Evolutionary conservation across 2,113 vertebrate genomes (phyloP).

Genomic region (Vulpes ferrilata): DNA sequence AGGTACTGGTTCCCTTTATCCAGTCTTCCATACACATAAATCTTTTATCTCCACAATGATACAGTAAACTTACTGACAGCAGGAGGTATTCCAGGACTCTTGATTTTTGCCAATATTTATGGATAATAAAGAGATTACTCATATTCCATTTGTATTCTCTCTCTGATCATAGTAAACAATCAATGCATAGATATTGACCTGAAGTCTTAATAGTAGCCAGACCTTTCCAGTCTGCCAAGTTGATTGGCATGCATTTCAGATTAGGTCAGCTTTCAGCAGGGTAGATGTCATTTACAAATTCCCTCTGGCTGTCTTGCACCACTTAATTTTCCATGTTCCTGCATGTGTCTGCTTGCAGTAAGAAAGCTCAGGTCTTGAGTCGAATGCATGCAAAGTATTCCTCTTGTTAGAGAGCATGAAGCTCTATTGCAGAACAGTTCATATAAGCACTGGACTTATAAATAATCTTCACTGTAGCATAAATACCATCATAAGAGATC

Average conservation of each 20-base stretch:
- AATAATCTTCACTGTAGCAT: conserved; percentile 54
- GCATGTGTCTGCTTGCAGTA: neutral
- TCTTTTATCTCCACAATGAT: neutral
- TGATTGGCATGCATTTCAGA: conserved; percentile 48
- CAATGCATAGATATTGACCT: neutral
- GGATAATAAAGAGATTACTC: neutral
- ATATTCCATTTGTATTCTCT: neutral
- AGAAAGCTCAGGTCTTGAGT: neutral
- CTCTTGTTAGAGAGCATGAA: neutral
- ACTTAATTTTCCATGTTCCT: neutral
- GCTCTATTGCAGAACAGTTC: neutral
- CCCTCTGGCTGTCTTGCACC: neutral
- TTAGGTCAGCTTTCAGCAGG: neutral
- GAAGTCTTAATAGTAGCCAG: neutral
- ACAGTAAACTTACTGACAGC: neutral
- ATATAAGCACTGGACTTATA: conserved; percentile 12
- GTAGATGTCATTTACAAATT: neutral
- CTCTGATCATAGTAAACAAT: neutral
- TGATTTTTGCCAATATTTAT: neutral
- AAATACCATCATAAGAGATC: conserved; percentile 39
- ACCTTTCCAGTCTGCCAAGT: neutral
- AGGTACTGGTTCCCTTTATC: neutral
- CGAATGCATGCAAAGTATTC: neutral
- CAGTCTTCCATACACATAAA: neutral
- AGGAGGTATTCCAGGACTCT: neutral